These are phyloP conservation scores for Gallinago paraguaiae DNA, from an alignment of 2,113 vertebrate species.

Conservation along the genomic window DNA sequence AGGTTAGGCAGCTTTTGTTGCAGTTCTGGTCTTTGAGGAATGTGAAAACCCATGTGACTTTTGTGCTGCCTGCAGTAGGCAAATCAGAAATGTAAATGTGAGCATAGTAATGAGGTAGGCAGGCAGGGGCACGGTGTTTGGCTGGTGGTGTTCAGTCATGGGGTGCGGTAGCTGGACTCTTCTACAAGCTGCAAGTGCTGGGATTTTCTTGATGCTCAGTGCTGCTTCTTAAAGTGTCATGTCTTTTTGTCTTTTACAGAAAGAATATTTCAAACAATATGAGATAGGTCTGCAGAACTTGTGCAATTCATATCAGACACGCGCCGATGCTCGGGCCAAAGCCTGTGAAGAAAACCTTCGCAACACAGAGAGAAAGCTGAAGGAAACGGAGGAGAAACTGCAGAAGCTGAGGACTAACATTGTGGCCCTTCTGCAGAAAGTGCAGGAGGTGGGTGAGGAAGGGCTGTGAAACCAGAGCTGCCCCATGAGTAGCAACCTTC, in stretches of 20 bases:
- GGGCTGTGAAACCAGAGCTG: not conserved
- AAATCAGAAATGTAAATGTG: not conserved
- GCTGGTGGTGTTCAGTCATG: rapidly evolving
- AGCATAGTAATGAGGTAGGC: rapidly evolving
- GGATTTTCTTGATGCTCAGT: not conserved
- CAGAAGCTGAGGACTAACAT: constrained; percentile 96
- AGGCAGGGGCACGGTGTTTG: rapidly evolving
- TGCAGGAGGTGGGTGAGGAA: constrained; percentile 89
- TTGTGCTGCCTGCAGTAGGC: not conserved
- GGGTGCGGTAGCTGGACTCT: not conserved
- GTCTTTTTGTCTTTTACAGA: constrained; percentile 72
- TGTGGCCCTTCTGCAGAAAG: constrained; percentile 94
- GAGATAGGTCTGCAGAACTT: constrained; percentile 93
- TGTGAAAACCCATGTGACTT: not conserved
- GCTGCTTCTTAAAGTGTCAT: rapidly evolving
- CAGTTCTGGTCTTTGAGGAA: not conserved
- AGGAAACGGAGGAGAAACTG: constrained; percentile 91
- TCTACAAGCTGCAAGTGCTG: not conserved
- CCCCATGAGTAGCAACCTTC: not conserved
- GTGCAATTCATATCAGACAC: constrained; percentile 94
- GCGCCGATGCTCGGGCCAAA: constrained; percentile 89
- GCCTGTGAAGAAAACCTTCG: constrained; percentile 90
- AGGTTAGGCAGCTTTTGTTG: not conserved
- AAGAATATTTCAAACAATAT: constrained; percentile 97
- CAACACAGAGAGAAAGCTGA: constrained; percentile 82